phyloP scores from a whole-genome alignment of 1,140 invertebrate species.

The Lerema accius region DNA sequence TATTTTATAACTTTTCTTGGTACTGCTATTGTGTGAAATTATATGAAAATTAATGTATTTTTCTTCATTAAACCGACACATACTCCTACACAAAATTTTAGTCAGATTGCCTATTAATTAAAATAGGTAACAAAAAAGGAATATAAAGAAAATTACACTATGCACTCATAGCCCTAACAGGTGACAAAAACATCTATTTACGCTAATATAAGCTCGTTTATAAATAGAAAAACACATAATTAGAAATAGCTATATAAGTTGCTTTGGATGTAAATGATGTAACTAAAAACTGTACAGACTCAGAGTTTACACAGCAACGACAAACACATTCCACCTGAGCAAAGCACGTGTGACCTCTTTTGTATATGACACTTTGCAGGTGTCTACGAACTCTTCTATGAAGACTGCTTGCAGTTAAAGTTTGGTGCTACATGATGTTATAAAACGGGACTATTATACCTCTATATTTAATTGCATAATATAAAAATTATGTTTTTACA shows the following conservation, averaged over 20 bases:
- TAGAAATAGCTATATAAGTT: too few relatives aligned
- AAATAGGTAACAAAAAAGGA: too few relatives aligned
- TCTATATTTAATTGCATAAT: neutral
- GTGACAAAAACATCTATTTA: too few relatives aligned
- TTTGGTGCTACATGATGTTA: conserved; percentile 3
- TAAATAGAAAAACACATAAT: too few relatives aligned
- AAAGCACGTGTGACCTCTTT: conserved; percentile 20
- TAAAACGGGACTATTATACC: neutral
- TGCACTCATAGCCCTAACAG: too few relatives aligned
- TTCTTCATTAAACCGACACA: too few relatives aligned
- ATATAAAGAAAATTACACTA: too few relatives aligned
- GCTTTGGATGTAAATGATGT: neutral
- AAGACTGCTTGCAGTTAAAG: neutral
- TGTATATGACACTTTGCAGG: conserved; percentile 14
- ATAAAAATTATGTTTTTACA: too few relatives aligned
- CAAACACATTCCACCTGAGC: conserved; percentile 10
- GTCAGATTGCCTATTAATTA: too few relatives aligned
- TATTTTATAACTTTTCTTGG: neutral
- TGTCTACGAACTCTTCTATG: conserved; percentile 9
- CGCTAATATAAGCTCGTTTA: too few relatives aligned
- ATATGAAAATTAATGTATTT: neutral
- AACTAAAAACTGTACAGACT: neutral
- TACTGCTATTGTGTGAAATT: neutral
- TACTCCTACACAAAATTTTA: too few relatives aligned
- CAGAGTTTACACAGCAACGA: conserved; percentile 4